Evolutionary conservation across 1,140 invertebrate genomes (phyloP), one percentile per base, ranked within the genome.

Genomic region (Trichomalopsis sarcophagae): DNA sequence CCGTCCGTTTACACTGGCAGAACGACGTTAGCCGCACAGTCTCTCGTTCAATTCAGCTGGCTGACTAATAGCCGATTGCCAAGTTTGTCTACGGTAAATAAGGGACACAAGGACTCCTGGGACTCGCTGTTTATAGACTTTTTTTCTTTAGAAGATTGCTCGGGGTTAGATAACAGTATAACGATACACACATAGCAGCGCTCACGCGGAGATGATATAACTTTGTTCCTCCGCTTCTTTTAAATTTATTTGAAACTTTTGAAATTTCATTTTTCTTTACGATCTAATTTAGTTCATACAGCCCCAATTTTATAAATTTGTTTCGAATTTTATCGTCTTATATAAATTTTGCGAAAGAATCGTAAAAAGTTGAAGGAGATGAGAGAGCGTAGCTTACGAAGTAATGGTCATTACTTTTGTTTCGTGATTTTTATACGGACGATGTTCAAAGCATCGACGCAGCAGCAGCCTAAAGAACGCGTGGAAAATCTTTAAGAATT

Each of bases 1-100:
- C 77, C 55, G 27, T 62, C 62, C 77, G 77, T 66, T 79, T 79
- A 66, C 50, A 79, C 77, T 79, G 21, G 75, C 55, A 36, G 75
- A 40, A 23, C 77, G 77, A 33, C 14, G 77, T 33, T 17, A 27
- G 50, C n/a, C 27, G 23, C 44, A 10, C 75, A 23, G n/a, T 21
- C 55, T 66, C 23, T 66, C 23, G 17, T 66, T 33, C 36, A 62
- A 30, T 79, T 79, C 55, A 21, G 27, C 50, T 33, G n/a, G 30
- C 11, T 36, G 23, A 62, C 77, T 66, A 79, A 77, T 50, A 77
- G 40, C 44, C n/a, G n/a, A 17, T 77, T 77, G 40, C 75, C 75
- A 77, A 77, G 75, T 77, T 77, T 50, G 73, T 21, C 44, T 27
- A 9, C 21, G 75, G 40, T 50, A 47, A 77, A 77, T 77, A 50